phyloP scores from a whole-genome alignment of 2,797 vertebrate species.

The Aulostomus chinensis region DNA sequence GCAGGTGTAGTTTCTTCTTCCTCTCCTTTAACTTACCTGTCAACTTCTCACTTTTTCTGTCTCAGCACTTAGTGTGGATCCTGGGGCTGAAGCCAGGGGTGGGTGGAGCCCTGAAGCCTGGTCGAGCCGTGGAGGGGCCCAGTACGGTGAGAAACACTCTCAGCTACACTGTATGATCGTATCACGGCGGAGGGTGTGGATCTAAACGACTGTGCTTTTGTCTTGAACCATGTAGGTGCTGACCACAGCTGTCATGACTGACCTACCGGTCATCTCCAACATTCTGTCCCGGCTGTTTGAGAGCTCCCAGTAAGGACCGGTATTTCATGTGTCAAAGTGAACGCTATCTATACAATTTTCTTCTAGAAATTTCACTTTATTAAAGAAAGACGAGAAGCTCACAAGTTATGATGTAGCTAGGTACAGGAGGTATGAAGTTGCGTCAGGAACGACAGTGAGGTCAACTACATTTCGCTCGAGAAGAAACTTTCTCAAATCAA shows the following conservation, averaged over 20 bases:
- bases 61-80: constrained; percentile 98
- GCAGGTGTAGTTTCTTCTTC: neutral
- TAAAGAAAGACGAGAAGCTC: neutral
- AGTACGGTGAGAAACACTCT: constrained; percentile 97
- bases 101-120: constrained; percentile 95
- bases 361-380: neutral
- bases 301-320: constrained; percentile 93
- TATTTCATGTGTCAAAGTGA: neutral
- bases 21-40: neutral
- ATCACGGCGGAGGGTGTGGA: too few relatives aligned
- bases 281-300: constrained; percentile 98
- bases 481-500: neutral
- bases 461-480: too few relatives aligned
- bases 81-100: constrained; percentile 94
- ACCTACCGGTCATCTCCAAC: constrained; percentile 95
- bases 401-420: too few relatives aligned
- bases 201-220: too few relatives aligned
- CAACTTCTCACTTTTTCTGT: constrained; percentile 21
- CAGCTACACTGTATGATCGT: too few relatives aligned
- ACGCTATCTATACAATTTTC: neutral
- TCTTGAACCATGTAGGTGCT: constrained; percentile 83
- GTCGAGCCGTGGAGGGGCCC: constrained; percentile 95
- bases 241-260: constrained; percentile 98
- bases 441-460: too few relatives aligned
- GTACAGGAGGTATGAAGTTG: too few relatives aligned